Evolutionary conservation across 2,888 invertebrate genomes (phyloP), one percentile per base, ranked within the genome.

Genomic region (Ichneumon xanthorius): DNA sequence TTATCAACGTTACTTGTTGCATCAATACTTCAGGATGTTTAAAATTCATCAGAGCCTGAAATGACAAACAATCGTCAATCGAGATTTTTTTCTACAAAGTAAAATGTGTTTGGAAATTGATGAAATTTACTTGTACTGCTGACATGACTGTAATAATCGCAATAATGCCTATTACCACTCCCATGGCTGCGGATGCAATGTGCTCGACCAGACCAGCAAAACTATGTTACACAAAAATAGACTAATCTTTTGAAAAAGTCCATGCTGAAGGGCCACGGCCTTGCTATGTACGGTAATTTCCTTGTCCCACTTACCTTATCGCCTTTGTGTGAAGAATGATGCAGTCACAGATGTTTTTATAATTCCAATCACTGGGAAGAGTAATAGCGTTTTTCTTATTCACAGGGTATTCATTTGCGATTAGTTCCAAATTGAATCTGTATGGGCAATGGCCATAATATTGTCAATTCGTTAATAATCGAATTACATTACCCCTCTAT

Each of bases 31-130:
- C 71, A 6, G 50, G 26, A 9, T 79, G 40, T 1, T 30, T 48
- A 7, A 37, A 11, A 50, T 71, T 48, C 11, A 71, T 63, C 0
- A 71, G 5, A 1, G 63, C 26, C 79, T 79, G 40, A 16, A 61
- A 48, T 16, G 7, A 16, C 5, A 63, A 40, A n/a, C 2, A 58
- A 26, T 26, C 26, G 5, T 26, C 11, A 14, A 58, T 11, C 22
- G 14, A 61, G 30, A n/a, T n/a, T 61, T 26, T 22, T 22, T 30
- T 16, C 14, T 4, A 14, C 14, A 16, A 16, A 2, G 0, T 6
- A n/a, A 26, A 4, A 30, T 9, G 40, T 6, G 2, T 30, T 63
- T 1, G 2, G 1, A 63, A 33, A 30, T 63, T 6, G 7, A 30
- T 16, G 0, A 19, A n/a, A 53, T 19, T 53, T 6, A 63, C 61